These are phyloP conservation scores for Phymorhynchus buccinoides DNA, from an alignment of 1,140 invertebrate species.

Conservation along the genomic window DNA sequence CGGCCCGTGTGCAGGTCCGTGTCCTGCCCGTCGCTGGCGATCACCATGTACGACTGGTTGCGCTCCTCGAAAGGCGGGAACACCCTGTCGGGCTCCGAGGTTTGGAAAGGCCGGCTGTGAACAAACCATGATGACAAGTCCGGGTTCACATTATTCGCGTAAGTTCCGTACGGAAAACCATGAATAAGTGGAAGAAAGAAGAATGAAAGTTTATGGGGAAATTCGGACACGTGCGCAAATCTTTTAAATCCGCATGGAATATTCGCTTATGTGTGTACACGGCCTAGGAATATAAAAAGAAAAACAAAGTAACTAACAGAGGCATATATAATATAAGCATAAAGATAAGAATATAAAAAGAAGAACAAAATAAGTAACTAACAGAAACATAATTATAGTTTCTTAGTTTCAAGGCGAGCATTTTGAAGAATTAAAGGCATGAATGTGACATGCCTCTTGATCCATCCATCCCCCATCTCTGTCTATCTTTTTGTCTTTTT, in stretches of 20 bases:
- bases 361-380: too few species aligned
- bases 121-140: background rate
- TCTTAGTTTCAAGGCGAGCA: too few species aligned
- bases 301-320: background rate
- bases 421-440: too few species aligned
- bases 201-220: background rate
- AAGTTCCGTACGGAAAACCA: too few species aligned
- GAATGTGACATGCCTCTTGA: background rate
- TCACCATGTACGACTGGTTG: conserved; percentile 42
- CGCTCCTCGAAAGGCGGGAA: conserved; percentile 21
- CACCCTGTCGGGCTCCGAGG: background rate
- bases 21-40: conserved; percentile 37
- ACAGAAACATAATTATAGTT: background rate
- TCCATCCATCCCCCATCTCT: too few species aligned
- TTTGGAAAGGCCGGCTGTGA: conserved; percentile 33
- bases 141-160: too few species aligned
- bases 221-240: too few species aligned
- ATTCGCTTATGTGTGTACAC: background rate
- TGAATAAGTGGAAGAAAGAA: too few species aligned
- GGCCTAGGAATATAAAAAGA: background rate
- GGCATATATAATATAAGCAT: background rate
- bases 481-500: too few species aligned
- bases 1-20: conserved; percentile 22
- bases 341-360: background rate
- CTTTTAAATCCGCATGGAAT: too few species aligned